Evolutionary conservation across 1,140 invertebrate species (phyloP), one percentile per base, ranked within the genome.

Genomic region (Oscheius sp.): DNA sequence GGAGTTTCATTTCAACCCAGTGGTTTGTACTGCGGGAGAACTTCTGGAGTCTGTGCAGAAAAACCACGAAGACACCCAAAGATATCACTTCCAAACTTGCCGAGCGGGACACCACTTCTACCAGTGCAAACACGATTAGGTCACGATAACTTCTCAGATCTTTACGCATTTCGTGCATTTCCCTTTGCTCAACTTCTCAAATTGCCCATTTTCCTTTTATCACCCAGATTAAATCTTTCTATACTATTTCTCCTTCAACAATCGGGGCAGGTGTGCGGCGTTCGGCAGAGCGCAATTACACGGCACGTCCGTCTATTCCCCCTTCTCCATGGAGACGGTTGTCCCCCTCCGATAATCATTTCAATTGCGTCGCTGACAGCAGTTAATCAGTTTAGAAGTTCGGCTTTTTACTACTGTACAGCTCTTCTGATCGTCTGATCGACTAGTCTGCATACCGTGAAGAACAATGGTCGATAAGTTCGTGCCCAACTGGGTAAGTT

Each of bases 11-110:
- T 45, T 59, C 20, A 55, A 38, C 23, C 68, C 58, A 1, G 58
- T 63, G 1, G 49, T 59, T 2, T 71, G 68, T 35, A 71, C 63
- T 45, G 68, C 68, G 7, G 68, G 61, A 35, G 68, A 71, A 52
- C 45, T 71, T 23, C 7, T 71, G 15, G 38, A 61, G 35, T 62
- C 68, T 2, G 59, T 64, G 2, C 4, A 36, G 13, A 58, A 29
- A 13, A 64, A 71, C 23, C 58, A 62, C 35, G 28, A 32, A 1
- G 55, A 63, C 23, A 71, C 68, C 10, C 3, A 2, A 13, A 55
- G 49, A 46, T 71, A 38, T 26, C 32, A 46, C 18, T 71, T 46
- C 36, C 38, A 71, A 23, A 4, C 34, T 62, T 62, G 45, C 35
- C 36, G 63, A 15, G 31, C 29, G 23, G 68, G 68, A 18, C 68